Conservation (phyloP, 2,113 vertebrate genomes). For the Sceloporus tristichus region DNA sequence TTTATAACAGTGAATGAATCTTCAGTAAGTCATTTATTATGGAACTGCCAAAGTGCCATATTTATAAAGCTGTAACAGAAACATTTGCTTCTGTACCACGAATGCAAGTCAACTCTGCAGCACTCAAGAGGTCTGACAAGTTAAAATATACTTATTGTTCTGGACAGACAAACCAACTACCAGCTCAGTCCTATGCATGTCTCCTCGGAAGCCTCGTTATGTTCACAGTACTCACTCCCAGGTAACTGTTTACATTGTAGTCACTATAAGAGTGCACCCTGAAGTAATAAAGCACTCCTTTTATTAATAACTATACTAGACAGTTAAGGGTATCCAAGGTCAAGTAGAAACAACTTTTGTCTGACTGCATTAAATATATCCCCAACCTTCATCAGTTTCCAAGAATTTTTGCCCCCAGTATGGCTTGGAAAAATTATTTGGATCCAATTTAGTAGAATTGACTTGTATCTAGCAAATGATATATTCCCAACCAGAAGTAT, state of each 20-base stretch:
- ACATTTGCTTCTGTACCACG: constrained; percentile 10
- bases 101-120: constrained; percentile 39
- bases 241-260: background rate
- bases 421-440: too few species aligned
- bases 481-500: too few species aligned
- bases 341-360: constrained; percentile 5
- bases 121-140: constrained; percentile 40
- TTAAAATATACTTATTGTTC: constrained; percentile 22
- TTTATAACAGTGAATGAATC: constrained; percentile 29
- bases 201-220: background rate
- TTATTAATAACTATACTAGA: background rate
- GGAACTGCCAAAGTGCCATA: constrained; percentile 36
- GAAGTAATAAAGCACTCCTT: constrained; percentile 19
- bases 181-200: constrained; percentile 7
- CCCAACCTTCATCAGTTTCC: too few species aligned
- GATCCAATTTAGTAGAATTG: too few species aligned
- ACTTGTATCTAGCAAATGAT: too few species aligned
- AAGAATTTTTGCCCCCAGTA: too few species aligned
- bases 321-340: background rate
- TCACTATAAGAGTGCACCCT: background rate
- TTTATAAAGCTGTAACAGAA: constrained; percentile 40
- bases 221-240: background rate
- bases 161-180: constrained; percentile 35
- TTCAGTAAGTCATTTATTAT: constrained; percentile 36
- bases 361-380: background rate